These are phyloP conservation scores for Drosophila pallidifrons DNA, from an alignment of 1,140 invertebrate genomes.

Conservation along the genomic window DNA sequence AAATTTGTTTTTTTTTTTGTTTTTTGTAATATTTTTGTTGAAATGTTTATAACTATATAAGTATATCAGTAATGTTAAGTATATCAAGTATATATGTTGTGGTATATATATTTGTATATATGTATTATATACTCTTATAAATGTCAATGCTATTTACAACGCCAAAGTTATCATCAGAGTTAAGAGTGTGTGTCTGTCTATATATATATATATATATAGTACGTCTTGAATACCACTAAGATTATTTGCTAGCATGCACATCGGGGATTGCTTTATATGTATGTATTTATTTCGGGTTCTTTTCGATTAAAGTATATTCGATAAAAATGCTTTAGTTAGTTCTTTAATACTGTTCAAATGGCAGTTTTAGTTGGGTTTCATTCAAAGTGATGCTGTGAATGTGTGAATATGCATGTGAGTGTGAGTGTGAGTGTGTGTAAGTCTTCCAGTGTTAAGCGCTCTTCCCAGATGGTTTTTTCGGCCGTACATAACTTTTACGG, in stretches of 20 bases:
- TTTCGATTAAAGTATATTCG: conserved; percentile 16
- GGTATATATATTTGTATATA: conserved; percentile 15
- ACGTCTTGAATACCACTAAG: conserved; percentile 14
- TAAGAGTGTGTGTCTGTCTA: conserved; percentile 1
- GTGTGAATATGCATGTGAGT: conserved; percentile 7
- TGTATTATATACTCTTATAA: conserved; percentile 24
- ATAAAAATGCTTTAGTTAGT: conserved; percentile 59
- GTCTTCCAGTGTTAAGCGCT: not conserved
- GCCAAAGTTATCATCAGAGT: conserved; percentile 22
- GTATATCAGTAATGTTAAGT: conserved; percentile 27
- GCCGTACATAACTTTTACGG: too few species aligned
- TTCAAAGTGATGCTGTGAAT: conserved; percentile 9
- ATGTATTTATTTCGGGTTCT: not conserved
- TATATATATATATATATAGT: too few species aligned
- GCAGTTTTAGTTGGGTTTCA: conserved; percentile 34
- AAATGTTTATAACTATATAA: conserved; percentile 21
- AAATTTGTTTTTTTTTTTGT: conserved; percentile 24
- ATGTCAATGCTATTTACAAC: conserved; percentile 70
- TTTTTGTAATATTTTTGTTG: not conserved
- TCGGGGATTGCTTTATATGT: not conserved
- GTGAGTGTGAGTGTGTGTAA: not conserved
- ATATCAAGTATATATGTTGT: conserved; percentile 8
- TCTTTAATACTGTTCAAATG: conserved; percentile 65
- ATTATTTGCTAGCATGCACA: conserved; percentile 28
- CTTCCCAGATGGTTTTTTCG: too few species aligned